Evolutionary conservation across 2,888 invertebrate species (phyloP), one percentile per base, ranked within the genome.

Genomic region (Orchesella flavescens): DNA sequence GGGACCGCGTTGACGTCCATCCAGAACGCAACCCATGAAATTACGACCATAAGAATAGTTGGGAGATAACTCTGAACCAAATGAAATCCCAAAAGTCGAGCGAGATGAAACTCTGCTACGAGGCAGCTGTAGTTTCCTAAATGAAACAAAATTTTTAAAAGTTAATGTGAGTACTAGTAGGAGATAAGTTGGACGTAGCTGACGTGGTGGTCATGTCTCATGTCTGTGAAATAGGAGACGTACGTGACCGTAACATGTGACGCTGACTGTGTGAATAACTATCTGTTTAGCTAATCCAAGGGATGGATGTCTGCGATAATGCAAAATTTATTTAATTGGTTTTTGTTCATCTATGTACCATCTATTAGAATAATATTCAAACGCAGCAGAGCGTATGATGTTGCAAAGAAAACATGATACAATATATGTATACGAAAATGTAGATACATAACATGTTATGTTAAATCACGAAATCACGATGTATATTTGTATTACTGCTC

Each of bases 61-160:
- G 92, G 92, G 53, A 92, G 89, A 89, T 92, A 92, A 80, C 92
- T 92, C 89, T 92, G 92, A 53, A 92, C 91, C 85, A 92, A 89
- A 87, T 92, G 92, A 87, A 91, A 92, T 81, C 92, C 92, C 15
- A 92, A 90, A 55, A 91, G 91, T 1, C 92, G 90, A 68, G 90
- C 90, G 69, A 92, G 89, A 86, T 90, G 90, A 88, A 92, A 92
- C 78, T 91, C 91, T 1, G 92, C 92, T 15, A 82, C 91, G 81
- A 92, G 89, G 85, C 92, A 92, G 87, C 91, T 91, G 91, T 92
- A 92, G 87, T 91, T 91, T 44, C 91, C 91, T 90, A 89, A 21
- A 76, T 84, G 15, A 63, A 82, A 34, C 34, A 59, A 19, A 46
- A 69, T 24, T 34, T 19, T 9, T 12, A 57, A 12, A 59, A 4